These are phyloP conservation scores for Drosophila meridionalis DNA, from an alignment of 2,888 invertebrate genomes.

Conservation along the genomic window DNA sequence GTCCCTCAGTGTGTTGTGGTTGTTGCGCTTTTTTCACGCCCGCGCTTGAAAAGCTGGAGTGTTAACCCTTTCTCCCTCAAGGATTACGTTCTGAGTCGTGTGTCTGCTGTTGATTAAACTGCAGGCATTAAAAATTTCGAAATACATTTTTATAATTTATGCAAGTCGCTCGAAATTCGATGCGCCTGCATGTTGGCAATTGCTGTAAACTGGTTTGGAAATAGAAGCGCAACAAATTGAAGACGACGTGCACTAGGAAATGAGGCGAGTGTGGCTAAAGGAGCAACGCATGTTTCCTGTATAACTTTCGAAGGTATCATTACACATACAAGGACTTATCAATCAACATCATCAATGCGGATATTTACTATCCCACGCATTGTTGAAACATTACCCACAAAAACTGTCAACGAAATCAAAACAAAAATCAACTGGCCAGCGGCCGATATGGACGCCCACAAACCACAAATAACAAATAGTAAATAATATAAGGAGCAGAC, in stretches of 20 bases:
- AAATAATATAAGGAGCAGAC: slow-evolving; percentile 39
- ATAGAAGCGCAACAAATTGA: slow-evolving; percentile 39
- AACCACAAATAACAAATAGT: slow-evolving; percentile 25
- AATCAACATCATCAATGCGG: slow-evolving; percentile 20
- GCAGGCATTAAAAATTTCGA: slow-evolving; percentile 44
- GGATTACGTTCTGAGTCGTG: slow-evolving; percentile 70
- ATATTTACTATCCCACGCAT: slow-evolving; percentile 50
- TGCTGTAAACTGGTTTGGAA: slow-evolving; percentile 43
- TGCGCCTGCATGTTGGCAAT: slow-evolving; percentile 71
- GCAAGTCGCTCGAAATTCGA: slow-evolving; percentile 71
- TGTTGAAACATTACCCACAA: slow-evolving; percentile 44
- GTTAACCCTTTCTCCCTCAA: slow-evolving; percentile 69
- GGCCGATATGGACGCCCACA: slow-evolving; percentile 41
- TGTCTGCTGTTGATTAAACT: slow-evolving; percentile 75
- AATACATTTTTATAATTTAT: slow-evolving; percentile 69
- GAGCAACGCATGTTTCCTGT: background rate
- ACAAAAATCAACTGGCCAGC: slow-evolving; percentile 69
- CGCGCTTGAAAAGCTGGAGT: slow-evolving; percentile 43
- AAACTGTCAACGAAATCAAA: slow-evolving; percentile 56
- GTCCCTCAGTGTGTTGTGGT: slow-evolving; percentile 36
- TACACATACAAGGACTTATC: slow-evolving; percentile 17
- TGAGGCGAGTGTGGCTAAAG: slow-evolving; percentile 10
- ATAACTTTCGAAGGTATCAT: slow-evolving; percentile 19
- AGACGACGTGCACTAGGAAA: slow-evolving; percentile 17
- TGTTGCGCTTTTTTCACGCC: slow-evolving; percentile 78